phyloP scores from a whole-genome alignment of 2,113 vertebrate species.

The Podarcis cretensis region DNA sequence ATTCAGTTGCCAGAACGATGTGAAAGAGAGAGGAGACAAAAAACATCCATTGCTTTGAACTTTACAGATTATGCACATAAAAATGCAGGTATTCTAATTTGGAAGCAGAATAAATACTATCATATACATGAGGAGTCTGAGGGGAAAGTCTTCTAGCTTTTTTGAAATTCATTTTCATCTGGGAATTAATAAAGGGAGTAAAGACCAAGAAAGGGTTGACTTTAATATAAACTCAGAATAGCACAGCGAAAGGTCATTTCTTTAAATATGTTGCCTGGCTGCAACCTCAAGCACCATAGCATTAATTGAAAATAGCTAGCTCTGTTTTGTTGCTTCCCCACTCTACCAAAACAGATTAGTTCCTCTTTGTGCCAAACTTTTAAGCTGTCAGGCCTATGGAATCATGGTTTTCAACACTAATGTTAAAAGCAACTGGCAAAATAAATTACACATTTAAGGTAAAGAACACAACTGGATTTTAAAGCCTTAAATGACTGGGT shows the following conservation, averaged over 20 bases:
- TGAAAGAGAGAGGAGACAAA: neutral
- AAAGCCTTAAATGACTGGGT: neutral
- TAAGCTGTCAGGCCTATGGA: constrained; percentile 8
- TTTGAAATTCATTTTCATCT: neutral
- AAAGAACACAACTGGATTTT: neutral
- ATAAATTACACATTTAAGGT: neutral
- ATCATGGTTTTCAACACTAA: neutral
- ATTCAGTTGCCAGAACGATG: neutral
- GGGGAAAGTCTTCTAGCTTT: neutral
- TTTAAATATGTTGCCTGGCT: neutral
- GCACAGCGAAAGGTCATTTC: neutral
- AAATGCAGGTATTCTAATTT: neutral
- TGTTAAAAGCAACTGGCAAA: neutral
- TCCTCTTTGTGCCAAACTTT: neutral
- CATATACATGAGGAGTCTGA: neutral
- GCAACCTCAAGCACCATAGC: neutral
- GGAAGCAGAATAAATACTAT: neutral
- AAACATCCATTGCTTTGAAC: neutral
- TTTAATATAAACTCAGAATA: neutral
- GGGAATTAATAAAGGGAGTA: neutral
- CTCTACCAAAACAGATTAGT: neutral
- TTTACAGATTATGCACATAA: neutral
- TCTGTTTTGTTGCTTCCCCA: neutral
- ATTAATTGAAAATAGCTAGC: constrained; percentile 2
- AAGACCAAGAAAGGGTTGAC: neutral